These are phyloP conservation scores for Sebastes hubbsi DNA, from an alignment of 2,797 vertebrate genomes.

Conservation along the genomic window DNA sequence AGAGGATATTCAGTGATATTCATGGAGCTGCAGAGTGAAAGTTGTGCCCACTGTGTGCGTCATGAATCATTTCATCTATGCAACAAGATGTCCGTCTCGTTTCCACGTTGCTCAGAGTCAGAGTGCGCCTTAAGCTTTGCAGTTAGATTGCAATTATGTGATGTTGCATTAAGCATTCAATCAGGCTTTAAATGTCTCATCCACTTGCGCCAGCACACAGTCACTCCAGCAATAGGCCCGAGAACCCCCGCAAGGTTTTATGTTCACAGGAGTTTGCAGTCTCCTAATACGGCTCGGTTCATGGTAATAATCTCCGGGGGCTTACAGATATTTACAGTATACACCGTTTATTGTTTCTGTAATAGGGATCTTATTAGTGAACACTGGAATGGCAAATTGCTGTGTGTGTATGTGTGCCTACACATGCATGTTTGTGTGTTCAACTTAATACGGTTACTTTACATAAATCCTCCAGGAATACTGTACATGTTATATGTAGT, in stretches of 20 bases:
- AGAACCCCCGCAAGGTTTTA: conserved; percentile 47
- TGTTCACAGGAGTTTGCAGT: conserved; percentile 60
- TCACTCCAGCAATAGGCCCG: conserved; percentile 34
- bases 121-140: conserved; percentile 40
- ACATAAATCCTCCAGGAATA: background rate
- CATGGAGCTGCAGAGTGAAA: background rate
- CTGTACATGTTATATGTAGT: background rate
- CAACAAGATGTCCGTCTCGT: conserved; percentile 26
- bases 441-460: background rate
- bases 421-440: background rate
- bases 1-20: background rate
- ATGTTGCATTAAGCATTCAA: conserved; percentile 67
- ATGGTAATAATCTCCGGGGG: conserved; percentile 52
- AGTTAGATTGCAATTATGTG: conserved; percentile 55
- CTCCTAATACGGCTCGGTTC: conserved; percentile 59
- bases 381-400: conserved; percentile 32
- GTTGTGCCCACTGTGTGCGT: background rate
- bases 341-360: conserved; percentile 52
- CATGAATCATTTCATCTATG: conserved; percentile 22
- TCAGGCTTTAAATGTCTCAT: conserved; percentile 72
- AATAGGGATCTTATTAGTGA: conserved; percentile 47
- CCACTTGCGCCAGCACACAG: conserved; percentile 32
- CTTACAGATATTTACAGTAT: conserved; percentile 41
- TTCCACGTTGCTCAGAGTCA: conserved; percentile 31
- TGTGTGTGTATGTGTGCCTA: background rate